phyloP scores from a whole-genome alignment of 1,140 invertebrate species.

The Formica exsecta region DNA sequence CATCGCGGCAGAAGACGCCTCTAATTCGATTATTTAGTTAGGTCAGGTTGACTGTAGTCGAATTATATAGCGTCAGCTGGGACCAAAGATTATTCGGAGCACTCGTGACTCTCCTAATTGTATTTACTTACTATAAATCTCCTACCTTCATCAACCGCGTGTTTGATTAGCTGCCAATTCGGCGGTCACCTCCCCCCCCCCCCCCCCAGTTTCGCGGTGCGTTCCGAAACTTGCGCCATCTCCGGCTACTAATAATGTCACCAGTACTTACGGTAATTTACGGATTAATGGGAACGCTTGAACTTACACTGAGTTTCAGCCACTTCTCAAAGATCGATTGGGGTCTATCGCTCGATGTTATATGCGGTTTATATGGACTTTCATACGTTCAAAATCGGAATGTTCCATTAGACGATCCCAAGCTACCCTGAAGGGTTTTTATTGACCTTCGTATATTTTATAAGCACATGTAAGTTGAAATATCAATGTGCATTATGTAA shows the following conservation, averaged over 20 bases:
- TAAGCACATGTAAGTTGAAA: not conserved
- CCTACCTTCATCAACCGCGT: constrained; percentile 58
- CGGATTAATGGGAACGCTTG: constrained; percentile 58
- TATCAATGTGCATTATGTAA: not conserved
- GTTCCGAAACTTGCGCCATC: constrained; percentile 29
- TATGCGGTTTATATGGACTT: not conserved
- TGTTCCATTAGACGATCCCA: not conserved
- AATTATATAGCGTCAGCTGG: constrained; percentile 69
- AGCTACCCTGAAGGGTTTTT: not conserved
- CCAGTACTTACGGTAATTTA: not conserved
- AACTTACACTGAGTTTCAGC: constrained; percentile 18
- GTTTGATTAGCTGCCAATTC: constrained; percentile 75
- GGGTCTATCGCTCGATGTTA: too few relatives aligned
- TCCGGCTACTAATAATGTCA: constrained; percentile 10
- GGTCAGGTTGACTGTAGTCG: constrained; percentile 72
- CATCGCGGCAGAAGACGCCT: constrained; percentile 50
- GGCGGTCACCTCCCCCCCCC: not conserved
- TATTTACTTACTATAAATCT: constrained; percentile 81
- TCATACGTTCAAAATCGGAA: not conserved
- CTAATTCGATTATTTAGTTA: constrained; percentile 81
- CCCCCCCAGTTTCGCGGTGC: too few relatives aligned
- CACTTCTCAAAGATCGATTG: not conserved
- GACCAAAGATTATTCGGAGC: constrained; percentile 72
- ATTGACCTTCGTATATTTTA: not conserved
- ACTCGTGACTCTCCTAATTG: constrained; percentile 80